phyloP scores from a whole-genome alignment of 2,888 invertebrate species.

The Acheta domesticus region DNA sequence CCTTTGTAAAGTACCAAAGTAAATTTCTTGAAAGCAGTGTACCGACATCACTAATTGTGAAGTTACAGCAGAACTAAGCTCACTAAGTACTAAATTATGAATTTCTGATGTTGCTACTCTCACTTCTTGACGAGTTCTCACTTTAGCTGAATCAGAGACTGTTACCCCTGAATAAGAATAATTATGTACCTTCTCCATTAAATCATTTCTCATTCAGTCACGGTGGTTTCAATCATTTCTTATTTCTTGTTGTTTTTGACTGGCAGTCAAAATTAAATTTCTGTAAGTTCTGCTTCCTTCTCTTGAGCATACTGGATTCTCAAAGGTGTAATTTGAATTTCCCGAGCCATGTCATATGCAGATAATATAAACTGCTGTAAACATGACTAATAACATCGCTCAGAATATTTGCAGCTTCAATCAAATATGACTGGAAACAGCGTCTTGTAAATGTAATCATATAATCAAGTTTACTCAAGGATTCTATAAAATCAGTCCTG shows the following conservation, averaged over 20 bases:
- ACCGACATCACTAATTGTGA: constrained; percentile 74
- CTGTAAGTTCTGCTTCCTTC: constrained; percentile 76
- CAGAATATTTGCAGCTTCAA: constrained; percentile 54
- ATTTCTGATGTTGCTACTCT: constrained; percentile 66
- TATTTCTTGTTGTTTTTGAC: constrained; percentile 77
- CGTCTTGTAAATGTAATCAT: constrained; percentile 49
- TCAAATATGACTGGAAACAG: constrained; percentile 51
- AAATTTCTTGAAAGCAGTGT: constrained; percentile 76
- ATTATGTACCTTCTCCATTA: constrained; percentile 50
- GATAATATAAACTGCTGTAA: constrained; percentile 75
- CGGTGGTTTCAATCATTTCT: constrained; percentile 69
- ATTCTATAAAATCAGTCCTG: constrained; percentile 53
- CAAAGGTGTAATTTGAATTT: constrained; percentile 81
- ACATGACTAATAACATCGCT: constrained; percentile 54
- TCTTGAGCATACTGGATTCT: constrained; percentile 75
- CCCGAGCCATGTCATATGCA: constrained; percentile 84
- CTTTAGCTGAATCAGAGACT: constrained; percentile 26
- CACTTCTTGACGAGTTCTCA: constrained; percentile 47
- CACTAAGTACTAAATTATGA: constrained; percentile 70
- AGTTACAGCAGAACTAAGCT: constrained; percentile 74
- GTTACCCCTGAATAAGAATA: constrained; percentile 40
- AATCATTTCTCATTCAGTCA: constrained; percentile 63
- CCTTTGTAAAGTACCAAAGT: constrained; percentile 77
- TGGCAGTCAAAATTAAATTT: constrained; percentile 63
- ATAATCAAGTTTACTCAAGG: constrained; percentile 50